Base-by-base conservation (phyloP, 35 echinoderm and acorn worm species). In the Apostichopus japonicus region DNA sequence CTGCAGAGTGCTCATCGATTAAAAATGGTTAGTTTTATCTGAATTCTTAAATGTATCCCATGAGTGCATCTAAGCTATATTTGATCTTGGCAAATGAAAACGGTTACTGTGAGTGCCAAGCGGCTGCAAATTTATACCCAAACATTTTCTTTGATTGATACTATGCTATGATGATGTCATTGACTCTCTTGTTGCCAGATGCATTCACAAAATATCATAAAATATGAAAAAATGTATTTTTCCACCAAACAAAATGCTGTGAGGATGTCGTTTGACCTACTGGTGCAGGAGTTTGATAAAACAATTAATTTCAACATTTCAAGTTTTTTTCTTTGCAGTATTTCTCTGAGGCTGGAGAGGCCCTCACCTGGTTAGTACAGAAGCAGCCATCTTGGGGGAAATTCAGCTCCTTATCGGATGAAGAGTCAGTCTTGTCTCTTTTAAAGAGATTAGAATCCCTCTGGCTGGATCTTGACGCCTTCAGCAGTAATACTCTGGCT, bases 401-500 rank as follows among this genome's bases (percentile, higher is more conserved):
- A 25, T 79, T 77, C 17, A 90, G 91, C 83, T 90, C 57, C 51
- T 93, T 93, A 27, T 94, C 89, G 54, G 95, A 99, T 91, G 97
- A 96, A 24, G 95, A 95, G 22, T 93, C 95, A 4, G 95, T 96
- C 16, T 77, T 91, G 63, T 91, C 95, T 53, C 77, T 99, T 1
- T 76, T 99, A 27, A 99, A 99, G 90, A 99, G 94, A 83, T 77
- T 99, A 53, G 94, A 99, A 90, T 93, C 93, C 55, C 87, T 99
- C 52, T 93, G 96, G 51, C 73, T 99, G 23, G 97, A 99, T 44
- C 62, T 99, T 24, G 95, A 99, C 24, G 92, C 86, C 33, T 99
- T 96, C 61, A 75, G 79, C 7, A 83, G 53, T 17, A 99, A 91
- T 24, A 71, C 90, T 23, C 10, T 99, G 2, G 53, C 73, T 33